Evolutionary conservation across 2,888 invertebrate genomes (phyloP).

Genomic region (Cephus runcator): DNA sequence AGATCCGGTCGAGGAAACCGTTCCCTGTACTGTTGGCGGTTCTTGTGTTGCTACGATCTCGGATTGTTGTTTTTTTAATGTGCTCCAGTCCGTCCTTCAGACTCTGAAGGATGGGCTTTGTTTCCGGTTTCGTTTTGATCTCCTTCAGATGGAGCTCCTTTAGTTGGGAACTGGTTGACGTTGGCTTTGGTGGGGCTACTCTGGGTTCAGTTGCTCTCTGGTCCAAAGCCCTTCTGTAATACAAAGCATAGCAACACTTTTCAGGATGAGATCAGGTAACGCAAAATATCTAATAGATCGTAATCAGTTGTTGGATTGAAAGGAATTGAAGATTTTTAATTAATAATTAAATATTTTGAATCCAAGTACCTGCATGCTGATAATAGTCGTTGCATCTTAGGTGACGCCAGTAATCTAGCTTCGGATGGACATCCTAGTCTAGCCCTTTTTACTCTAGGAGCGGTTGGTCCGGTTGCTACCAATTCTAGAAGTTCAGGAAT

Average conservation of each 20-base stretch:
- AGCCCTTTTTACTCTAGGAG: constrained; percentile 57
- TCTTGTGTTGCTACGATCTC: constrained; percentile 51
- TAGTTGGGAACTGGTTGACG: constrained; percentile 41
- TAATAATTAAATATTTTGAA: neutral
- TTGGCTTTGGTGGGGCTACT: constrained; percentile 56
- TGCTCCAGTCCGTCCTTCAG: constrained; percentile 58
- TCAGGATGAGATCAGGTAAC: neutral
- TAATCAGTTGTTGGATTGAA: neutral
- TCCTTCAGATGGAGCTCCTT: constrained; percentile 58
- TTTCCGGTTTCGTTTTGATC: constrained; percentile 56
- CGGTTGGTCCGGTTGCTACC: constrained; percentile 60
- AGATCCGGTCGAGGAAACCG: constrained; percentile 55
- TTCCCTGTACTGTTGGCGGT: constrained; percentile 39
- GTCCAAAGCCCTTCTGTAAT: constrained; percentile 58
- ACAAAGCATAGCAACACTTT: neutral
- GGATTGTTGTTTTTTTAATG: constrained; percentile 58
- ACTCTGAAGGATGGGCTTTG: constrained; percentile 58
- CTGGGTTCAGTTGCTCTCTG: constrained; percentile 60
- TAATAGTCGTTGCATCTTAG: constrained; percentile 65
- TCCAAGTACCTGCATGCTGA: constrained; percentile 62
- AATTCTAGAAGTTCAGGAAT: constrained; percentile 58
- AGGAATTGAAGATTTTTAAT: neutral
- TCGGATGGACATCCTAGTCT: constrained; percentile 62
- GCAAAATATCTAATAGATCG: neutral
- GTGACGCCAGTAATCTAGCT: constrained; percentile 62